Base-by-base conservation (phyloP, 2,888 invertebrate species). In the Pseudococcus viburni region DNA sequence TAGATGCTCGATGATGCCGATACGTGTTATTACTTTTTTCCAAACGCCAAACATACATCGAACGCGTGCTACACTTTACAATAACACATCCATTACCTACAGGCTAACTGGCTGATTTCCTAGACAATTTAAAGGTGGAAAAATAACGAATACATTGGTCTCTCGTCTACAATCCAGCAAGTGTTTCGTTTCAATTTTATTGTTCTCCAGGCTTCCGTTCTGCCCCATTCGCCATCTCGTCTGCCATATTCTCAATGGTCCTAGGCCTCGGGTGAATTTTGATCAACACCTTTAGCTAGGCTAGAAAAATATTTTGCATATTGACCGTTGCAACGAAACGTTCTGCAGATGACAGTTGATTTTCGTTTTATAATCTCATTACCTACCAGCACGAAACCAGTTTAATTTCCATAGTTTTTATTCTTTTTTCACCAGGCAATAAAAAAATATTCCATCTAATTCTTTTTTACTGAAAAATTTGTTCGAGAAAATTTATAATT, bases 61-160 rank as follows among this genome's bases (percentile, higher is more conserved):
- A 83, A 9, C 80, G 80, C 80, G 80, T 83, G 80, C 33, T 77
- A 77, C 39, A n/a, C 80, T 42, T 46, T 46, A 46, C 46, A 83
- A 83, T 83, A 83, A 83, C 80, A 83, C 46, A 46, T 83, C 11
- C 7, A 42, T 46, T 46, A 19, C 42, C 80, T 46, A 83, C 80
- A 83, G 80, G 46, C 46, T 39, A 77, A 46, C 80, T 83, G 80
- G 11, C 80, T 46, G 19, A 42, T 83, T 83, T 83, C 9, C 19
- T 83, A 83, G 46, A 46, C 80, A 19, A 46, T 39, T 39, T 83
- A 46, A 83, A 83, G 80, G 80, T 83, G 80, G 7, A 83, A 80
- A 83, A 83, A 46, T 83, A 83, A 83, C 19, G 46, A 83, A 83
- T 83, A 7, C 46, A n/a, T 26, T 33, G 7, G 26, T 77, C 39